Conservation (phyloP, 2,113 vertebrate species). For the Podarcis raffonei region DNA sequence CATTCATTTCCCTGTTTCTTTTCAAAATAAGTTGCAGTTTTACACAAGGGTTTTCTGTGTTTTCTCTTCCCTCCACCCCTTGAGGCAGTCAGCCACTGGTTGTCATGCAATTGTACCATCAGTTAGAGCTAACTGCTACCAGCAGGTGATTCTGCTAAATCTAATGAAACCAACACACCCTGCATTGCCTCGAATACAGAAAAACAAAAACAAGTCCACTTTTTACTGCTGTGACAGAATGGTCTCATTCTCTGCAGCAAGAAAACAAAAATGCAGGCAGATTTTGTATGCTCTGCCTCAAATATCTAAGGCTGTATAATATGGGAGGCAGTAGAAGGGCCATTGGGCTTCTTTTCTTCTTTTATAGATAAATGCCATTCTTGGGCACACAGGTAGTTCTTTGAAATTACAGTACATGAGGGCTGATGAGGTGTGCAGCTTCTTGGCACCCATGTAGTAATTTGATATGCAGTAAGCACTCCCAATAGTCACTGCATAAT, state of each 20-base stretch:
- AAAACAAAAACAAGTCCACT: slow-evolving; percentile 55
- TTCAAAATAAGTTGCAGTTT: slow-evolving; percentile 69
- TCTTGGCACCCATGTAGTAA: neutral
- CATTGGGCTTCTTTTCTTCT: slow-evolving; percentile 18
- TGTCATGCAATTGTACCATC: slow-evolving; percentile 40
- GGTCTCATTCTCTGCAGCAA: slow-evolving; percentile 25
- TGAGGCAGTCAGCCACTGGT: slow-evolving; percentile 47
- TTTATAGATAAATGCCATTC: slow-evolving; percentile 19
- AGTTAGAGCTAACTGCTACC: slow-evolving; percentile 56
- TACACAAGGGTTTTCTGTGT: slow-evolving; percentile 26
- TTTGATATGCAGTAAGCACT: neutral
- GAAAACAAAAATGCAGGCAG: slow-evolving; percentile 23
- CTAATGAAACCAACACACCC: slow-evolving; percentile 50
- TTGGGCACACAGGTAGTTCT: slow-evolving; percentile 39
- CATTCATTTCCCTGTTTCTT: slow-evolving; percentile 85
- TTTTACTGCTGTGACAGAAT: slow-evolving; percentile 24
- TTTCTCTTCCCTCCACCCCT: neutral
- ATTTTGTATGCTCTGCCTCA: slow-evolving; percentile 5
- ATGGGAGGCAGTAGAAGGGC: neutral
- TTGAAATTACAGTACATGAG: neutral
- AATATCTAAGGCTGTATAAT: neutral
- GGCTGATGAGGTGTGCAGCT: neutral
- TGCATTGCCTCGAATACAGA: slow-evolving; percentile 36
- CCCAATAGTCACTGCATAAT: neutral
- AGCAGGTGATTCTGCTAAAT: slow-evolving; percentile 64